These are phyloP conservation scores for Phasia obesa DNA, from an alignment of 2,888 invertebrate genomes.

Conservation along the genomic window DNA sequence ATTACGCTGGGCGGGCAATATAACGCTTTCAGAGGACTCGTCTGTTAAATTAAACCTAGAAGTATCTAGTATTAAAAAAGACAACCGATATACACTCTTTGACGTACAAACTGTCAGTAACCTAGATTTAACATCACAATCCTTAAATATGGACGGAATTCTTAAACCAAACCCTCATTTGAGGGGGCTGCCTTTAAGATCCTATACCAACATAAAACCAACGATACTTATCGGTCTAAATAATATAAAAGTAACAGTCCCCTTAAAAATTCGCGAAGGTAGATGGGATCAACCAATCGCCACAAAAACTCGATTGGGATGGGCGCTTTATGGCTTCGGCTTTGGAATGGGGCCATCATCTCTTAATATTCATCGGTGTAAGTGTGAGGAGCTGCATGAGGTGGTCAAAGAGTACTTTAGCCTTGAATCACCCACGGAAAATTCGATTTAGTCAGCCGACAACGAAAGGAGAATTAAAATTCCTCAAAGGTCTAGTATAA, in stretches of 20 bases:
- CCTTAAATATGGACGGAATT: too few species aligned
- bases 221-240: slow-evolving; percentile 28
- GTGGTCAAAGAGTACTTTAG: not conserved
- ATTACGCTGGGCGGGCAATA: slow-evolving; percentile 40
- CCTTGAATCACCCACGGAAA: not conserved
- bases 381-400: not conserved
- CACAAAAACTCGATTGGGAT: slow-evolving; percentile 12
- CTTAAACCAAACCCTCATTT: too few species aligned
- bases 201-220: slow-evolving; percentile 34
- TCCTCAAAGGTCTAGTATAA: too few species aligned
- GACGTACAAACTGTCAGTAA: too few species aligned
- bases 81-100: too few species aligned
- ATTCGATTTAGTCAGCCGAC: too few species aligned
- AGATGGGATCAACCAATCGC: slow-evolving; percentile 5
- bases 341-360: not conserved
- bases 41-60: slow-evolving; percentile 2
- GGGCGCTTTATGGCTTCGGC: slow-evolving; percentile 24
- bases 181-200: not conserved
- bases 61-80: too few species aligned
- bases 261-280: slow-evolving; percentile 10
- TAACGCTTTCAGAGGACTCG: slow-evolving; percentile 19
- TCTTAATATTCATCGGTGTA: not conserved
- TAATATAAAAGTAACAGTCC: slow-evolving; percentile 19
- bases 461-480: too few species aligned
- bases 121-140: too few species aligned